A percentile compares a stretch with the other conserved stretches of the same genome.
Evolutionary conservation across 2,888 invertebrate species (phyloP).

Genomic region (Mimachlamys varia): DNA sequence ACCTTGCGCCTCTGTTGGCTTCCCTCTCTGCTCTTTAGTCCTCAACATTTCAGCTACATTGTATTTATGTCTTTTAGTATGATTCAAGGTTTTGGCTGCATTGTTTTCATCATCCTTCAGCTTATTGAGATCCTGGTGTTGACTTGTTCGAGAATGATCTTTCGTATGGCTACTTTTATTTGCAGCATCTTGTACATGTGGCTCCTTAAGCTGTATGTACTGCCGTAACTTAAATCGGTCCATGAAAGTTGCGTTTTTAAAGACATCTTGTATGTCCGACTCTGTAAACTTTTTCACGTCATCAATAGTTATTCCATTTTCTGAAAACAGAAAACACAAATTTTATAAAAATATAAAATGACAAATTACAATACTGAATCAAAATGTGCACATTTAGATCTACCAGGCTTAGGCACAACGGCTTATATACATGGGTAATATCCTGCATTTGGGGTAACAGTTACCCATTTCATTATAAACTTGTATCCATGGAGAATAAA

Average conservation of each 20-base stretch:
- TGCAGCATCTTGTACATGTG: neutral
- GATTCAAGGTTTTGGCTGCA: neutral
- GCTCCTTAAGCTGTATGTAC: neutral
- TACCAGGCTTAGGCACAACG: no score
- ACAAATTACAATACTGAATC: no score
- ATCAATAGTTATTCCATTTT: neutral
- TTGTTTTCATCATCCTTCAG: neutral
- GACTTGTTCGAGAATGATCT: neutral
- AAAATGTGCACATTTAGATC: no score
- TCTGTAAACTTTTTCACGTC: neutral
- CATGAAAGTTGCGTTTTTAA: neutral
- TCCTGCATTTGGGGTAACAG: no score
- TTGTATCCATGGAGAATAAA: no score
- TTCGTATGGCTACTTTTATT: neutral
- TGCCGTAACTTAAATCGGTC: neutral
- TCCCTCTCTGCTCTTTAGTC: neutral
- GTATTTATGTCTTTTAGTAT: no score
- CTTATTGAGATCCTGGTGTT: neutral
- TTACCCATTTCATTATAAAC: no score
- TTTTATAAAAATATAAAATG: no score
- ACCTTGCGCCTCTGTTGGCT: neutral
- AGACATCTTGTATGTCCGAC: neutral
- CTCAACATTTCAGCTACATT: neutral
- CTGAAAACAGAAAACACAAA: neutral
- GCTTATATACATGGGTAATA: no score